Conservation (phyloP, 2,113 vertebrate genomes). For the Psittacara wagleri region DNA sequence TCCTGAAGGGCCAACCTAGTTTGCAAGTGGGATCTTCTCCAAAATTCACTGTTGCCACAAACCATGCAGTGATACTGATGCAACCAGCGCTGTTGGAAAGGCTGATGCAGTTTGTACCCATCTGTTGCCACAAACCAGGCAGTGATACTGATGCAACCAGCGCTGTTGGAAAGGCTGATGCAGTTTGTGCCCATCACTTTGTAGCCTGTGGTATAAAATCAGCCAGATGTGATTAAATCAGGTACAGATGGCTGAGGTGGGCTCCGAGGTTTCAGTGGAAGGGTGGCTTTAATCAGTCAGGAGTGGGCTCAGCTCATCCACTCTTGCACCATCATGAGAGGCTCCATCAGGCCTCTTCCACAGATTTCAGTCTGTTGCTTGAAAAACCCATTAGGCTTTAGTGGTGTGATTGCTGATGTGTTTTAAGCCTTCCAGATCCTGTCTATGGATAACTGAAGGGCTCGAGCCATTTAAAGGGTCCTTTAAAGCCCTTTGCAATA, state of each 20-base stretch:
- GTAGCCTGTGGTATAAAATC: background rate
- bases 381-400: background rate
- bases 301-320: background rate
- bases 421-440: background rate
- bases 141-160: background rate
- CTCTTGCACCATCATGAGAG: background rate
- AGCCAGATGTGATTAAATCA: background rate
- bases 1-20: background rate
- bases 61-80: background rate
- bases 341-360: background rate
- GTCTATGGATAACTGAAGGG: background rate
- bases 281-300: background rate
- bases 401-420: background rate
- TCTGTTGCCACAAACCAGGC: background rate
- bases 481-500: background rate
- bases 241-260: background rate
- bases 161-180: background rate
- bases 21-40: background rate
- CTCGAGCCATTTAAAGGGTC: background rate
- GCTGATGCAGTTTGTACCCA: background rate
- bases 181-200: background rate
- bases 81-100: accelerated
- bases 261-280: background rate
- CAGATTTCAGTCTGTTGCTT: background rate
- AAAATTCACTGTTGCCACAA: background rate